Evolutionary conservation across 2,113 vertebrate species (phyloP), one percentile per base, ranked within the genome.

Genomic region (Gymnogyps californianus): DNA sequence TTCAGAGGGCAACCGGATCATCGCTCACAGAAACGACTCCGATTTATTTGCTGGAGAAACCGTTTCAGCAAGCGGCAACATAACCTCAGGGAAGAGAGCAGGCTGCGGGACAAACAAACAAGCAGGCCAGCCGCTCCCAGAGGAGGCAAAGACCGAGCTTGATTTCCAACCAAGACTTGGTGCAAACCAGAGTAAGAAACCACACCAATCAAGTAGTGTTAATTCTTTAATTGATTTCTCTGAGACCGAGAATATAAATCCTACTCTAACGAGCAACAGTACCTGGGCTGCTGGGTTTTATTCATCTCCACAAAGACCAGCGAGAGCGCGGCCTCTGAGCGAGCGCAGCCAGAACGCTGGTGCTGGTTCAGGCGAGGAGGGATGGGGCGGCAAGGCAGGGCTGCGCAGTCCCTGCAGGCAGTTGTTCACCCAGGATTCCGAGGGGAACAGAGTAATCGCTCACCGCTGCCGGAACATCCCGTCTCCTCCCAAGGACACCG

Each of bases 351-450:
- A 9, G n/a, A 51, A 10, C 2, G 0, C 3, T 0, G 13, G 24
- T 1, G 32, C 31, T 1, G 28, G 36, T 10, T 8, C 40, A 9
- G 44, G 9, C 1, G 3, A 14, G 24, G 47, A 38, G 29, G 36
- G 32, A 11, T 0, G 28, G 57, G 36, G 16, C 55, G 6, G 34
- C 0, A 2, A 25, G 62, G 6, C 0, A 4, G 61, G 42, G 4
- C 20, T 0, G 54, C 40, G 8, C 4, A 61, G 36, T 1, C 16
- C 42, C 32, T 31, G 55, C 74, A 83, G 88, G 84, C 86, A 96
- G 16, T 92, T 98, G 36, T 98, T 98, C 72, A 97, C 80, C 9
- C 97, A 98, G 90, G 98, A 98, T 58, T 98, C 97, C 0, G 83
- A 98, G 20, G 98, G 98, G 38, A 93, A 97, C 89, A 64, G 19